These are phyloP conservation scores for Poeciliopsis presidionis DNA, from an alignment of 2,797 vertebrate genomes.

Conservation along the genomic window DNA sequence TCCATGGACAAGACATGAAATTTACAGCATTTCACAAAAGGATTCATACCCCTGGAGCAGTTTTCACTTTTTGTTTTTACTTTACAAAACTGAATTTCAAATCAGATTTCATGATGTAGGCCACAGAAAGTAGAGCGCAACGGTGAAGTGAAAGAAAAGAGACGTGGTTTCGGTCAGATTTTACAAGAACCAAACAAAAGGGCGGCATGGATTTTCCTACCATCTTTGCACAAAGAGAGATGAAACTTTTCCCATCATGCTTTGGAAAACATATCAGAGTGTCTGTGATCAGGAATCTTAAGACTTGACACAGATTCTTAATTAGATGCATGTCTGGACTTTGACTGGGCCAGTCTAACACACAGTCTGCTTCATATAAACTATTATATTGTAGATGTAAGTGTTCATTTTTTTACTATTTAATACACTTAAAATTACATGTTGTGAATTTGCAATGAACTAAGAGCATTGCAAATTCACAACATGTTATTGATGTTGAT, in stretches of 20 bases:
- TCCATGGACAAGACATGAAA: neutral
- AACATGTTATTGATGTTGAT: too few species aligned
- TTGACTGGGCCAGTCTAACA: neutral
- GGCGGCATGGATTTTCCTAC: neutral
- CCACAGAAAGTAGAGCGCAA: neutral
- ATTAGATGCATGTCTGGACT: too few species aligned
- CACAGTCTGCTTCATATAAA: too few species aligned
- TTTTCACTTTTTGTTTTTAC: neutral
- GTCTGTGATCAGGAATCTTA: neutral
- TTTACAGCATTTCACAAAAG: neutral
- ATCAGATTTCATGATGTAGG: neutral
- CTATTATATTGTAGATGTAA: too few species aligned
- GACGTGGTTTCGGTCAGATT: neutral
- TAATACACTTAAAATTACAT: neutral
- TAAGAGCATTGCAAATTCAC: too few species aligned
- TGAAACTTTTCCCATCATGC: neutral
- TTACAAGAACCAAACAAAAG: neutral
- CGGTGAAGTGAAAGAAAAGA: neutral
- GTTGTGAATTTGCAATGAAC: neutral
- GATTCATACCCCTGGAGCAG: neutral
- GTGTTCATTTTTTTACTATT: too few species aligned
- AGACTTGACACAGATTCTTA: too few species aligned
- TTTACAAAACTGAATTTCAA: neutral
- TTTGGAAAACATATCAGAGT: neutral
- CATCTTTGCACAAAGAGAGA: neutral